phyloP scores from a whole-genome alignment of 2,797 vertebrate genomes.

The Acrossocheilus fasciatus region DNA sequence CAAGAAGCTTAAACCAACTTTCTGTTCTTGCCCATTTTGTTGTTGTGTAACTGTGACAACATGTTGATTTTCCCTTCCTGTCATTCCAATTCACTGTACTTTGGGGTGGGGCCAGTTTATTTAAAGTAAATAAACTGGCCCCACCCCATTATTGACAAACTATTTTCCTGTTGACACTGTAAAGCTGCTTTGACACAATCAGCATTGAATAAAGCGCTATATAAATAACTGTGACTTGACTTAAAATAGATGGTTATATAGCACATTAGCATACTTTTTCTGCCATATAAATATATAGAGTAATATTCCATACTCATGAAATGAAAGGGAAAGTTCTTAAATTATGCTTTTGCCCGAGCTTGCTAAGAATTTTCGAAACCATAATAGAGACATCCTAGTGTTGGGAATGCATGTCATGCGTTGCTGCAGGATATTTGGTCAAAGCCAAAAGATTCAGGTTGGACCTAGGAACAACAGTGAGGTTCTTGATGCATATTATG shows the following conservation, averaged over 20 bases:
- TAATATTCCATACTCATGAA: background rate
- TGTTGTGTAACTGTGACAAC: slow-evolving; percentile 12
- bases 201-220: background rate
- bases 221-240: background rate
- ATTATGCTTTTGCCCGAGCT: background rate
- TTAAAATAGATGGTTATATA: background rate
- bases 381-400: background rate
- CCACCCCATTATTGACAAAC: background rate
- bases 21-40: slow-evolving; percentile 17
- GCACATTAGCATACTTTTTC: background rate
- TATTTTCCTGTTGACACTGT: background rate
- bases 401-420: background rate
- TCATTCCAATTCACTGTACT: background rate
- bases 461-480: slow-evolving; percentile 20
- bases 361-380: background rate
- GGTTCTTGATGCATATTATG: background rate
- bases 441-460: slow-evolving; percentile 46
- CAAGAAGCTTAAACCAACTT: slow-evolving; percentile 16
- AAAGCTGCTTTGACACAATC: background rate
- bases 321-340: background rate
- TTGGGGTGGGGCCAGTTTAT: background rate
- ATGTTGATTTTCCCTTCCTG: background rate
- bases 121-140: background rate
- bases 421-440: slow-evolving; percentile 18
- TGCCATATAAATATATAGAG: background rate